Percentiles rank a stretch among this genome's conserved stretches.
Conservation (phyloP, 1,140 invertebrate species). For the Trichonephila clavata region DNA sequence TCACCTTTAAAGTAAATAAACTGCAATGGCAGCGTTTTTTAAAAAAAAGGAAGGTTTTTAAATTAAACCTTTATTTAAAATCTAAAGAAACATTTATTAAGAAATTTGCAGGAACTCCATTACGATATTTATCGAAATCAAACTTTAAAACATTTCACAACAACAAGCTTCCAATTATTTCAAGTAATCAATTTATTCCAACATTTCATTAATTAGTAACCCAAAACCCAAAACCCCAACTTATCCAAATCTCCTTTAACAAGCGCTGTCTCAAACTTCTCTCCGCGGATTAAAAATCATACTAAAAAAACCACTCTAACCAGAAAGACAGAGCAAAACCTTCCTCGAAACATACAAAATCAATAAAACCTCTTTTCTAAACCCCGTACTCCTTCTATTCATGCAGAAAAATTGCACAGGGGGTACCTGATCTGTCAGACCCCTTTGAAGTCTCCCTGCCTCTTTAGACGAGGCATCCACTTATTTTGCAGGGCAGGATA, state of each 20-base stretch:
- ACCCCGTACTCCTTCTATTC: background rate
- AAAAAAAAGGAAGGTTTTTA: too few species aligned
- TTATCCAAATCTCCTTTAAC: background rate
- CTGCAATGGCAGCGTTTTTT: too few species aligned
- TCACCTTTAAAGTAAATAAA: too few species aligned
- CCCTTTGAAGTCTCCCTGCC: constrained; percentile 33
- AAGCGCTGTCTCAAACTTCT: background rate
- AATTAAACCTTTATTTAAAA: too few species aligned
- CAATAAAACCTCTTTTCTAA: background rate
- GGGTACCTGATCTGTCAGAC: background rate
- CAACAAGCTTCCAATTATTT: too few species aligned
- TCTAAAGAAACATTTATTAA: too few species aligned
- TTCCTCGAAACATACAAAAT: background rate
- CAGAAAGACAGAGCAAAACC: background rate
- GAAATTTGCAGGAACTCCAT: too few species aligned
- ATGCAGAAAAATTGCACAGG: background rate
- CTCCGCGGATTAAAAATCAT: background rate
- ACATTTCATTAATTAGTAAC: too few species aligned
- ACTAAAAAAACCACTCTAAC: background rate
- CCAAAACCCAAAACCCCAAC: too few species aligned
- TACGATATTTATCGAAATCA: too few species aligned
- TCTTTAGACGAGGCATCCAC: background rate
- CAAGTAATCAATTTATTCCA: too few species aligned
- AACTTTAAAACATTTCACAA: too few species aligned
- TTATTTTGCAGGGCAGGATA: constrained; percentile 12